Evolutionary conservation across 2,888 invertebrate genomes (phyloP).

Genomic region (Scaptodrosophila latifasciaeformis): DNA sequence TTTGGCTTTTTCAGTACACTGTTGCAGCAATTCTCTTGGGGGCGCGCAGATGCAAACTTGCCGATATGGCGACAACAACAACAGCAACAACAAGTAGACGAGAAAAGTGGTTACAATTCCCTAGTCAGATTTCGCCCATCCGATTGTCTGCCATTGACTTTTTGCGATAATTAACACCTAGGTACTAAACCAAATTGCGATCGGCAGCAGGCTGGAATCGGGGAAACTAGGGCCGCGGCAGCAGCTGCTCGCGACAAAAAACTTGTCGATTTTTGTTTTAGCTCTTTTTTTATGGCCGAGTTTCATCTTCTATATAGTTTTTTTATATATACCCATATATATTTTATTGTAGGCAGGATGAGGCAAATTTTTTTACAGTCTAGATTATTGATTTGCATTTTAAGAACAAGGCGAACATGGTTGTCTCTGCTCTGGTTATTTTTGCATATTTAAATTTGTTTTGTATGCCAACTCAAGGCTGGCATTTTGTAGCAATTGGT

Average conservation of each 20-base stretch:
- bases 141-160: constrained; percentile 64
- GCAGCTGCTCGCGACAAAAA: constrained; percentile 37
- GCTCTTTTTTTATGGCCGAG: neutral
- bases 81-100: neutral
- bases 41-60: constrained; percentile 32
- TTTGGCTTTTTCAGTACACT: no score
- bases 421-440: constrained; percentile 42
- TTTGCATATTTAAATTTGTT: constrained; percentile 58
- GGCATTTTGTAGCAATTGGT: neutral
- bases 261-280: constrained; percentile 32
- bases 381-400: constrained; percentile 64
- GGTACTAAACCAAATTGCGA: constrained; percentile 58
- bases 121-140: constrained; percentile 50
- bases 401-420: constrained; percentile 42
- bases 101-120: constrained; percentile 13
- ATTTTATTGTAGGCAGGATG: neutral
- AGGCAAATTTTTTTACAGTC: constrained; percentile 31
- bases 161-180: constrained; percentile 69
- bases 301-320: constrained; percentile 2
- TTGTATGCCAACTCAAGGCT: constrained; percentile 32
- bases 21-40: constrained; percentile 27
- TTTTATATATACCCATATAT: neutral
- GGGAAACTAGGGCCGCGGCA: constrained; percentile 21
- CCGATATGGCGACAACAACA: constrained; percentile 36
- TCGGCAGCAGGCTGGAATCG: constrained; percentile 11